phyloP scores from a whole-genome alignment of 1,140 invertebrate genomes.

The Maconellicoccus hirsutus region DNA sequence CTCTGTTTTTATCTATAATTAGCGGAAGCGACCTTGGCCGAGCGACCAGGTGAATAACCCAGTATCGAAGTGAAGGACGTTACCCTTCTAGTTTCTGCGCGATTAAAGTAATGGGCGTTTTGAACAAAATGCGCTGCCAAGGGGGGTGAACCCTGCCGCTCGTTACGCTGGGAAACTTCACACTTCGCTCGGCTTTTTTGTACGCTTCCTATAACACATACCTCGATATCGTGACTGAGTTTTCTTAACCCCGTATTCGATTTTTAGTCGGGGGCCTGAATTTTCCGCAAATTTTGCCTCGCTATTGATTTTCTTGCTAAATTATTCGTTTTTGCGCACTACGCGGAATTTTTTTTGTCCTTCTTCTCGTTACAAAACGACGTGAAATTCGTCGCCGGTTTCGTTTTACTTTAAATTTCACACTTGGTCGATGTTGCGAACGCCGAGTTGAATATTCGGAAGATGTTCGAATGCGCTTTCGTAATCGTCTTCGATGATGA shows the following conservation, averaged over 20 bases:
- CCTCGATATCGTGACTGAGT: background rate
- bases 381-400: background rate
- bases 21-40: conserved; percentile 21
- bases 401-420: background rate
- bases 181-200: background rate
- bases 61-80: conserved; percentile 18
- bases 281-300: background rate
- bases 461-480: background rate
- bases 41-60: conserved; percentile 21
- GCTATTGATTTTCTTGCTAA: background rate
- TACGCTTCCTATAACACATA: background rate
- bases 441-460: no score
- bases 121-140: background rate
- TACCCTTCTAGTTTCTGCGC: conserved; percentile 20
- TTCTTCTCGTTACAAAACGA: no score
- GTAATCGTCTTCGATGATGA: background rate
- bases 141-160: background rate
- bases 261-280: background rate
- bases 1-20: conserved; percentile 19
- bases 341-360: no score
- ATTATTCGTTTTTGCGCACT: no score
- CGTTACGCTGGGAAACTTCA: background rate
- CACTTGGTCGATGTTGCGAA: background rate
- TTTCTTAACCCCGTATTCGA: background rate
- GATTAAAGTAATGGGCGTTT: conserved; percentile 14